Percentiles rank a stretch among this genome's conserved stretches.
These are phyloP conservation scores for Monopterus albus DNA, from an alignment of 2,113 vertebrate species.

Conservation along the genomic window DNA sequence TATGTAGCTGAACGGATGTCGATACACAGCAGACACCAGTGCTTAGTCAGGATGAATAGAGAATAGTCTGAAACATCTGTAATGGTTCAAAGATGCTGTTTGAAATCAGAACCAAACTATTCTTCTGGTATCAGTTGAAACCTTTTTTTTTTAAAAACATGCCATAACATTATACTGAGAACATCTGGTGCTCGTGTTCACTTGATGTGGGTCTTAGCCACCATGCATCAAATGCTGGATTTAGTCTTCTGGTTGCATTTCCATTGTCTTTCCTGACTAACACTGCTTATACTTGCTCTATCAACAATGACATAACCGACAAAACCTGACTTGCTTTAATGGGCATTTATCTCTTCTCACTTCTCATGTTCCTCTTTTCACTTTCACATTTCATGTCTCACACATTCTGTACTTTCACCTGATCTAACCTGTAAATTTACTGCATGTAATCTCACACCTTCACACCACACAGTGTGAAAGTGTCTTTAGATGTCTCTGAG, in stretches of 20 bases:
- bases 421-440: not conserved
- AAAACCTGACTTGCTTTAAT: slow-evolving; percentile 4
- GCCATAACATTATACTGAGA: slow-evolving; percentile 2
- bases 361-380: slow-evolving; percentile 33
- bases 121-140: slow-evolving; percentile 25
- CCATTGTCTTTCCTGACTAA: not conserved
- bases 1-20: slow-evolving; percentile 24
- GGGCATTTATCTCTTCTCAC: not conserved
- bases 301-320: not conserved
- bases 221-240: slow-evolving; percentile 9
- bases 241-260: not conserved
- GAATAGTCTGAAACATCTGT: slow-evolving; percentile 2
- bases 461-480: not conserved
- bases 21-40: slow-evolving; percentile 20
- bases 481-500: not conserved
- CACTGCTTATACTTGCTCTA: not conserved
- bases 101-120: slow-evolving; percentile 3
- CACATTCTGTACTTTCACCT: slow-evolving; percentile 10
- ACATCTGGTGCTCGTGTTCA: slow-evolving; percentile 16
- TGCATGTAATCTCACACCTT: slow-evolving; percentile 12
- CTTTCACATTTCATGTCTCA: slow-evolving; percentile 28
- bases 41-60: slow-evolving; percentile 18
- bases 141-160: not conserved
- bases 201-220: slow-evolving; percentile 11
- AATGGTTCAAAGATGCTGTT: slow-evolving; percentile 26